Percentiles rank a stretch among this genome's conserved stretches.
These are phyloP conservation scores for Drosophila monieri DNA, from an alignment of 2,888 invertebrate genomes.

Conservation along the genomic window DNA sequence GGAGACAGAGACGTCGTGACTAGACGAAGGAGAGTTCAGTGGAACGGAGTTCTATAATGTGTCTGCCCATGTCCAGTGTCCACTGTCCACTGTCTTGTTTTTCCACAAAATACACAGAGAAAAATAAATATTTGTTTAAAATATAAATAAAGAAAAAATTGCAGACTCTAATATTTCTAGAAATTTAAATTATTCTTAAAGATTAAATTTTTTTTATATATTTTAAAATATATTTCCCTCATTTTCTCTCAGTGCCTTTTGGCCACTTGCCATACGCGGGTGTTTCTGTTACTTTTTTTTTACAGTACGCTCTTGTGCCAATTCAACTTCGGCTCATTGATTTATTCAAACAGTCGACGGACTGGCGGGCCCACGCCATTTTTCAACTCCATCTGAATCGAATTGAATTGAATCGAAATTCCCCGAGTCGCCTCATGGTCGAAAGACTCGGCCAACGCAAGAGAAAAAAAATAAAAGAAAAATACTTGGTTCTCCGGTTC, in stretches of 20 bases:
- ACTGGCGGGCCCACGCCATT: conserved; percentile 30
- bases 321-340: conserved; percentile 64
- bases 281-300: conserved; percentile 40
- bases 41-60: conserved; percentile 12
- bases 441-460: not conserved
- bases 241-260: not conserved
- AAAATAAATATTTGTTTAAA: not conserved
- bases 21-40: conserved; percentile 47
- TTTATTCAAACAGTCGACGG: conserved; percentile 58
- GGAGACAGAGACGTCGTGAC: conserved; percentile 62
- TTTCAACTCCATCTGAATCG: conserved; percentile 15
- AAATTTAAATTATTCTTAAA: no score
- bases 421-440: not conserved
- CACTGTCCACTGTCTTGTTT: conserved; percentile 19
- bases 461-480: not conserved
- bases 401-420: conserved; percentile 4
- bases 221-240: not conserved
- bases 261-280: conserved; percentile 68
- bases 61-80: conserved; percentile 13
- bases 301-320: conserved; percentile 56
- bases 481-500: conserved; percentile 5
- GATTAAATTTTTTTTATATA: not conserved
- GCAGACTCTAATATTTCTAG: no score
- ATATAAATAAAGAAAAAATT: not conserved
- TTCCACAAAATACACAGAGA: not conserved